A percentile compares a stretch with the other conserved stretches of the same genome.
phyloP scores from a whole-genome alignment of 2,797 vertebrate genomes.

The Crax fasciolata region DNA sequence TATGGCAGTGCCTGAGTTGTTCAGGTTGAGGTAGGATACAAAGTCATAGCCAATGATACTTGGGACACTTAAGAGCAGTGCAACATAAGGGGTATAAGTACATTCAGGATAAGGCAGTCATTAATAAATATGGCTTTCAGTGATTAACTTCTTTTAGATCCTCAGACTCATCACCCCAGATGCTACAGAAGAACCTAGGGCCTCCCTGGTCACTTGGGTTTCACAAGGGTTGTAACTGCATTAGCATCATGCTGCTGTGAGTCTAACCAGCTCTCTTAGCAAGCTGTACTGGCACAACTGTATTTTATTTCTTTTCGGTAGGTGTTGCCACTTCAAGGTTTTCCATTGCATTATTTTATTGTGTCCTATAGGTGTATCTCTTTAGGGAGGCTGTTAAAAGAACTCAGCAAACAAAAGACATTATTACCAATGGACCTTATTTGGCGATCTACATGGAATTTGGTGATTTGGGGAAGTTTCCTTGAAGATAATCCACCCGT shows the following conservation, averaged over 20 bases:
- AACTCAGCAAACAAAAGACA: background rate
- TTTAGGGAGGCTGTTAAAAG: background rate
- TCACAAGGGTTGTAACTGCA: too few species aligned
- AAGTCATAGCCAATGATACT: background rate
- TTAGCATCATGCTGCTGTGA: background rate
- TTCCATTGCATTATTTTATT: background rate
- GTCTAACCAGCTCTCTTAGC: background rate
- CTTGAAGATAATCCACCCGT: background rate
- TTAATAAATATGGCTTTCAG: background rate
- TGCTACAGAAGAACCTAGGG: background rate
- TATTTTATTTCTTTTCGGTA: background rate
- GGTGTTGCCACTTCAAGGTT: background rate
- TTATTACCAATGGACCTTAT: background rate
- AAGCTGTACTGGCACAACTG: background rate
- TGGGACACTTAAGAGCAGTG: background rate
- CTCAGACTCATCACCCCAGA: background rate
- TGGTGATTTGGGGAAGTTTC: background rate
- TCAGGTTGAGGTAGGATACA: background rate
- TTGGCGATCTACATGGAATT: background rate
- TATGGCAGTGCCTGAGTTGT: background rate
- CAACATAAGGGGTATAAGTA: too few species aligned
- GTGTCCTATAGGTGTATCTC: too few species aligned
- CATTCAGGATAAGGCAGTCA: background rate
- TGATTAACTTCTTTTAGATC: background rate
- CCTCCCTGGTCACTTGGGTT: background rate